Base-by-base conservation (phyloP, 2,113 vertebrate genomes). In the Grallaria varia region DNA sequence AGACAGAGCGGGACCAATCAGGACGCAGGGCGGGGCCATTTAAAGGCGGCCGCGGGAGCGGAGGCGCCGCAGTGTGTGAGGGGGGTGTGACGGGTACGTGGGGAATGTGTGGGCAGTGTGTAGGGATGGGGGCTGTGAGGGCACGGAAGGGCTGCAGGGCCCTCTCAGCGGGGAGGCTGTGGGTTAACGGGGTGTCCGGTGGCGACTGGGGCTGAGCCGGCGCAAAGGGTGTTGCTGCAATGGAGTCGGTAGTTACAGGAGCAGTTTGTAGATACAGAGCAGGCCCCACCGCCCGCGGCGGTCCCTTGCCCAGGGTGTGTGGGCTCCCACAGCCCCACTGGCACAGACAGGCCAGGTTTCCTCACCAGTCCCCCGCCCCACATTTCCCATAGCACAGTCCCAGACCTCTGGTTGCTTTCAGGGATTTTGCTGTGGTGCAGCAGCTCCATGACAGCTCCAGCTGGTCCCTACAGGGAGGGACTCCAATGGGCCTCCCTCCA, bases 21-120 rank as follows among this genome's bases (percentile, higher is more conserved):
- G 55, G 0, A 0, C 9, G 23, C 9, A 9, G 84, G 63, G 63
- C 9, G 55, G 55, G 55, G 18, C 55, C 7, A 5, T 69, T 52
- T 68, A 77, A 77, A 77, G 0, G 5, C 16, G 14, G 44, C 3
- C 21, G 56, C 9, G 8, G n/a, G 23, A 25, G 31, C 0, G 2
- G 13, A 1, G 0, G 5, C 4, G n/a, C 2, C 4, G 1, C 0
- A 27, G 35, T 37, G 15, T 59, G 14, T 37, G n/a, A 37, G 35
- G 35, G 35, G 15, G 12, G 35, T 6, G 35, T 14, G 9, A 14
- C 21, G 10, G 40, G n/a, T n/a, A n/a, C n/a, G n/a, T n/a, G n/a
- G n/a, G 20, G 53, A 21, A 7, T 4, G 30, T 33, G 19, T 33
- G 55, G n/a, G n/a, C n/a, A n/a, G n/a, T 33, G 52, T 31, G 31